Conservation (phyloP, 2,888 invertebrate species). For the Julus scanicus region DNA sequence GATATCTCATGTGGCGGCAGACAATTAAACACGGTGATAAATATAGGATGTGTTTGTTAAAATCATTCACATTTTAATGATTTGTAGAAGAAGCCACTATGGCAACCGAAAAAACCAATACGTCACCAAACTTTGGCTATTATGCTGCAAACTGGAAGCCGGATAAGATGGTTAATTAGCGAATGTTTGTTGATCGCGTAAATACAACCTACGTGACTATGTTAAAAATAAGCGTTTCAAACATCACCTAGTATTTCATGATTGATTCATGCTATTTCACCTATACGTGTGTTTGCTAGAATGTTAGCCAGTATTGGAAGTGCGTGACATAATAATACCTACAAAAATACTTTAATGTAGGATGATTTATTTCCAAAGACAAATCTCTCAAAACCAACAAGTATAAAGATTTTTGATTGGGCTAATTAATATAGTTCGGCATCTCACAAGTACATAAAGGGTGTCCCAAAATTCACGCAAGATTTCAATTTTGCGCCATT, state of each 20-base stretch:
- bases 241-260: background rate
- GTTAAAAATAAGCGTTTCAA: background rate
- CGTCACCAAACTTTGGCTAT: background rate
- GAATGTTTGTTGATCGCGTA: background rate
- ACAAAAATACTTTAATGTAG: too few species aligned
- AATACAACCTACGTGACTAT: background rate
- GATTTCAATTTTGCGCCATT: too few species aligned
- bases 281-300: background rate
- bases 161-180: background rate
- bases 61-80: background rate
- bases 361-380: too few species aligned
- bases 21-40: background rate
- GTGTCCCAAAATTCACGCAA: too few species aligned
- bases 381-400: too few species aligned
- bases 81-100: conserved; percentile 16
- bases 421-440: too few species aligned
- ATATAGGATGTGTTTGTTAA: background rate
- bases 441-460: too few species aligned
- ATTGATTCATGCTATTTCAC: background rate
- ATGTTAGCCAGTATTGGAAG: background rate
- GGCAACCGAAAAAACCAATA: background rate
- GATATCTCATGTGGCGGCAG: background rate
- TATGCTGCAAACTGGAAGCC: background rate
- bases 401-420: too few species aligned
- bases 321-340: too few species aligned